Base-by-base conservation (phyloP, 2,797 vertebrate species). In the Gadopsis marmoratus region DNA sequence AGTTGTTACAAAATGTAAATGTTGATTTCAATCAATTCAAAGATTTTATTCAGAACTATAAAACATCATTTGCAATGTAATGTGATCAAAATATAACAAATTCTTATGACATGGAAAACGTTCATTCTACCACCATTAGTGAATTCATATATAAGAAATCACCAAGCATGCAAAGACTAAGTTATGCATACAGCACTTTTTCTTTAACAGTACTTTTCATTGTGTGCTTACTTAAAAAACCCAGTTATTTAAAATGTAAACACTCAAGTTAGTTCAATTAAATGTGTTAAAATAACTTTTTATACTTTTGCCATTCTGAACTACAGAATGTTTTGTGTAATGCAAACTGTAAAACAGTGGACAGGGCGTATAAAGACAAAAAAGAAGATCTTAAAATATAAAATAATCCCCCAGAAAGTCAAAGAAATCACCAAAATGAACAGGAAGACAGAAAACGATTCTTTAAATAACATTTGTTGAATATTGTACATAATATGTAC, bases 401-500 rank as follows among this genome's bases (percentile, higher is more conserved):
- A 79, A 83, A 79, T 3, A 59, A 19, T 17, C 62, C 31, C 31
- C 26, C 43, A 65, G 56, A 43, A 73, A 60, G 64, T 64, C 19
- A 81, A 33, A 37, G 45, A 39, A 75, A 64, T 43, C 56, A 31
- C 13, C 26, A 26, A 71, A 55, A 73, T 23, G 69, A 81, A 56
- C 0, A 11, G 41, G 5, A 73, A 65, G 48, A 79, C 33, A 65
- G 41, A 48, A 73, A 74, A 69, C 48, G 21, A 55, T 64, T 82
- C 51, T 85, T 92, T 91, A 93, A 92, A 93, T 93, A 92, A 87
- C 43, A 75, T 86, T 71, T 74, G 72, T 74, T 82, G 79, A 79
- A 85, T 70, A 71, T 41, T 74, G 35, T 76, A 77, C 48, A 81
- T 81, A 84, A 81, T 81, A 84, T 85, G 78, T 87, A 91, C 79